These are phyloP conservation scores for Oncorhynchus nerka DNA, from an alignment of 2,113 vertebrate genomes.

Conservation along the genomic window DNA sequence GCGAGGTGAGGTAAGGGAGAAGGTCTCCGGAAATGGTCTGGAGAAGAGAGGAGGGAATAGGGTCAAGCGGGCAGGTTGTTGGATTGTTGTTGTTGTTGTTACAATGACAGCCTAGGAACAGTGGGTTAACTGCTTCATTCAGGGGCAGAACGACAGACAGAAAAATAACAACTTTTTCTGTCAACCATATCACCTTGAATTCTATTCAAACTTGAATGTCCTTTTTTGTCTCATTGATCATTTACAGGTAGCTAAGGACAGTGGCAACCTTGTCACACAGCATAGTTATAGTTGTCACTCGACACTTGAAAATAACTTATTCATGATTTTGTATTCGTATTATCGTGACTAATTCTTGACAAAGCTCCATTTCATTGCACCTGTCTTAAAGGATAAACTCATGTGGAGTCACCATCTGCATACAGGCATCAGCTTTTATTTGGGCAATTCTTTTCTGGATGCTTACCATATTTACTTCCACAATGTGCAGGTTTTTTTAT, in stretches of 20 bases:
- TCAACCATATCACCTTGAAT: neutral
- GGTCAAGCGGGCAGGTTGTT: no score
- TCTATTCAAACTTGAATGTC: neutral
- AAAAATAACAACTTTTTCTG: neutral
- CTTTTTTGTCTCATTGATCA: neutral
- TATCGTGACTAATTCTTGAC: neutral
- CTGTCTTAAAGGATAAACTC: neutral
- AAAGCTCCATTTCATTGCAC: conserved; percentile 10
- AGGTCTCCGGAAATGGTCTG: no score
- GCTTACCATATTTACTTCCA: neutral
- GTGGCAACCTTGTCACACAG: neutral
- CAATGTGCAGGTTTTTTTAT: neutral
- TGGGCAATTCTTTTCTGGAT: neutral
- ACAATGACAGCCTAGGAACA: no score
- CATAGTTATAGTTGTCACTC: conserved; percentile 8
- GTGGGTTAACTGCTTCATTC: no score
- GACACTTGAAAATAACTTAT: conserved; percentile 29
- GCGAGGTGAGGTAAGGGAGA: no score
- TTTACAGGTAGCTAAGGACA: neutral
- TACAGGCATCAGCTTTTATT: neutral
- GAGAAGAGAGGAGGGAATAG: no score
- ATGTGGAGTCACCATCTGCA: neutral
- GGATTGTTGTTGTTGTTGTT: no score
- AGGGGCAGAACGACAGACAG: no score
- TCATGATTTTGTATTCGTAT: neutral